phyloP scores from a whole-genome alignment of 2,113 vertebrate species.

The Prunella himalayana region DNA sequence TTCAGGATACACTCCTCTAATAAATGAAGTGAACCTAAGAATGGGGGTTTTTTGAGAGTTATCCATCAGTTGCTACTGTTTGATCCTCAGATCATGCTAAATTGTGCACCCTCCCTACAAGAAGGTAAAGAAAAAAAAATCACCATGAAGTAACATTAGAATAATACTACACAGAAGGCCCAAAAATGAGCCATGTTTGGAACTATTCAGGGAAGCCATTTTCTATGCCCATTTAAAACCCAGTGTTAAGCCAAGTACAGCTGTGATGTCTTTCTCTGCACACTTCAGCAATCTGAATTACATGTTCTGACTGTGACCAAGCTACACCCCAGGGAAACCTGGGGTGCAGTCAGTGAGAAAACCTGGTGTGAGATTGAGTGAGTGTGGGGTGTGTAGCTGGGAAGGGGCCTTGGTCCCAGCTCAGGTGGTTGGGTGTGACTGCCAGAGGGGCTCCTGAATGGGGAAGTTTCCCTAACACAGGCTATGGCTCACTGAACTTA shows the following conservation, averaged over 20 bases:
- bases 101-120: background rate
- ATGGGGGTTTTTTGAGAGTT: rapidly evolving
- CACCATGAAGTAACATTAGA: background rate
- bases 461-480: background rate
- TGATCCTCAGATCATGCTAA: background rate
- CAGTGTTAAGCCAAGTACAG: background rate
- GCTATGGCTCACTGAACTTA: background rate
- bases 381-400: background rate
- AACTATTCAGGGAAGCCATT: background rate
- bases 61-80: background rate
- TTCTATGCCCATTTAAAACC: background rate
- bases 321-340: background rate
- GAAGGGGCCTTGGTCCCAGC: background rate
- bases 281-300: background rate
- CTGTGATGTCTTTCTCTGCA: background rate
- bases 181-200: background rate
- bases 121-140: background rate
- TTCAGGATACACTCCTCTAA: background rate
- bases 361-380: background rate
- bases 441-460: background rate
- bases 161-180: background rate
- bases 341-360: background rate
- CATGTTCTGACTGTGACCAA: background rate
- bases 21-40: background rate
- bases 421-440: background rate